phyloP scores from a whole-genome alignment of 2,797 vertebrate species.

The Enteromius anoplus region DNA sequence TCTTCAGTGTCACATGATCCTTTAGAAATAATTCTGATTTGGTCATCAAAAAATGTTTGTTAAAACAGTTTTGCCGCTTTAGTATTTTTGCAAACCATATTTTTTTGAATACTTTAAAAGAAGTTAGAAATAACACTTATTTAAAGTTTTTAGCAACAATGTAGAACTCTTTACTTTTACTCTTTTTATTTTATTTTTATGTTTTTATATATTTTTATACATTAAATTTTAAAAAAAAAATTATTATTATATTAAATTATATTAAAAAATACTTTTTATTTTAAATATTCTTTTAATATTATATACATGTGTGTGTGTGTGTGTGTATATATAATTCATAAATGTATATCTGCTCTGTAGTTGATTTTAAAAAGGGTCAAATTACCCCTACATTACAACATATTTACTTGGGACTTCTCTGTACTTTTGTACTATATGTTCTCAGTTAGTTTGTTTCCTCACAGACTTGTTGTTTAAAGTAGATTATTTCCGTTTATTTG shows the following conservation, averaged over 20 bases:
- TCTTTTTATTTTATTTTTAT: not conserved
- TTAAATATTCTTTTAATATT: not conserved
- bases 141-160: not conserved
- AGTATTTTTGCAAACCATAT: not conserved
- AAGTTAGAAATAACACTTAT: not conserved
- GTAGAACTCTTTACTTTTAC: not conserved
- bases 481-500: conserved; percentile 8
- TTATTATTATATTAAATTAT: no score
- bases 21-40: not conserved
- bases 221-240: not conserved
- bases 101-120: not conserved
- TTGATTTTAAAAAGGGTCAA: not conserved
- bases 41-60: not conserved
- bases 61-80: no score
- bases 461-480: not conserved
- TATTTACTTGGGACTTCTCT: not conserved
- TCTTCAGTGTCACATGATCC: not conserved
- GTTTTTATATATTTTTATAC: not conserved
- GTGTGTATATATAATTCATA: not conserved
- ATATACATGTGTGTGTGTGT: not conserved
- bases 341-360: not conserved
- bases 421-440: not conserved
- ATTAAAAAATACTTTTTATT: no score
- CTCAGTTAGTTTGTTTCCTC: not conserved
- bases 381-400: not conserved